Evolutionary conservation across 2,113 vertebrate genomes (phyloP).

Genomic region (Condylura cristata): DNA sequence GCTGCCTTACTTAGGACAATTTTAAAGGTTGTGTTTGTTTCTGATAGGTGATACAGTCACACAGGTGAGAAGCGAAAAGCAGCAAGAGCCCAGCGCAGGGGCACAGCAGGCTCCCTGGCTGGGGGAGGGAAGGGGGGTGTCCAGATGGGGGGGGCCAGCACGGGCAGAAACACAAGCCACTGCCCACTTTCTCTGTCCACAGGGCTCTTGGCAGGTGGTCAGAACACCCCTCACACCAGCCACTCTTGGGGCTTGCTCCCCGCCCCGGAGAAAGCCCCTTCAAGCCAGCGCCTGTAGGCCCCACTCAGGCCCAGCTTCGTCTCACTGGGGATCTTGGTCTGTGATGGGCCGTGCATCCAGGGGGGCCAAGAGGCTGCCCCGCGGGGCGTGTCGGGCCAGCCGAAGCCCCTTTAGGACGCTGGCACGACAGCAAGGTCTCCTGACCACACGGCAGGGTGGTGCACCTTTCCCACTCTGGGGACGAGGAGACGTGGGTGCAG

Average conservation of each 20-base stretch:
- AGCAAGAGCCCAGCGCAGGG: neutral
- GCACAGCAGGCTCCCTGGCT: neutral
- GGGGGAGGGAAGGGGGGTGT: too few species aligned
- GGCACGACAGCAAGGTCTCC: too few species aligned
- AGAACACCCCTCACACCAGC: neutral
- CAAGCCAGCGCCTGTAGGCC: neutral
- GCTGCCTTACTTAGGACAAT: too few species aligned
- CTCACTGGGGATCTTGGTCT: too few species aligned
- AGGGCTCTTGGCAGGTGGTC: neutral
- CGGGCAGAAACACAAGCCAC: neutral
- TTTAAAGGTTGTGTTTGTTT: too few species aligned
- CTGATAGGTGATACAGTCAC: too few species aligned
- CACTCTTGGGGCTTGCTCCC: neutral
- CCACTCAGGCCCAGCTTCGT: neutral
- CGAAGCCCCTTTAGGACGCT: too few species aligned
- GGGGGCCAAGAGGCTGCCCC: too few species aligned
- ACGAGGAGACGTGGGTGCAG: neutral
- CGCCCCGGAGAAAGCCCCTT: neutral
- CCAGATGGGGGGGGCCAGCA: too few species aligned
- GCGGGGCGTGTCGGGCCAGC: too few species aligned
- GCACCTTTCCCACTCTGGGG: accelerated
- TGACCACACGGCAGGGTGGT: too few species aligned
- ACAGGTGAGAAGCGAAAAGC: neutral
- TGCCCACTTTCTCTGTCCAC: neutral
- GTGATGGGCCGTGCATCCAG: too few species aligned